Percentiles rank a stretch among this genome's conserved stretches.
phyloP scores from a whole-genome alignment of 1,140 invertebrate genomes.

The Bursaphelenchus mucronatus region DNA sequence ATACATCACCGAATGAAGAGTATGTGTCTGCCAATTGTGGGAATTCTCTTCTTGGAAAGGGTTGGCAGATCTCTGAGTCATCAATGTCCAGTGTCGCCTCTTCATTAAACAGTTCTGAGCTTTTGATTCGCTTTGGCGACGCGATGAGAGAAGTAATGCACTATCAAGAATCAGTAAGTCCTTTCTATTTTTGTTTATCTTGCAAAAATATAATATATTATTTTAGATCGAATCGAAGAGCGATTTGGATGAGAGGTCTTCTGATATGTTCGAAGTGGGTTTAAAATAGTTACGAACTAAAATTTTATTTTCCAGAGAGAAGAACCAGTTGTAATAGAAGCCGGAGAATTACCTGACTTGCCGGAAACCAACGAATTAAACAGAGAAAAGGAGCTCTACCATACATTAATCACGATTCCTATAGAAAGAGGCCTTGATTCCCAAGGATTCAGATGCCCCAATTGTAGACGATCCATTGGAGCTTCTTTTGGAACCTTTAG shows the following conservation, averaged over 20 bases:
- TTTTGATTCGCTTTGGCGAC: too few relatives aligned
- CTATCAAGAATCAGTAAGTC: too few relatives aligned
- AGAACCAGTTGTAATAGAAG: conserved; percentile 15
- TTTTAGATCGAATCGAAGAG: background rate
- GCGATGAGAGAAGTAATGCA: too few relatives aligned
- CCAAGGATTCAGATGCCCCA: conserved; percentile 52
- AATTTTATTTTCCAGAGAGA: background rate
- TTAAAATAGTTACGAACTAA: background rate
- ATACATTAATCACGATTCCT: conserved; percentile 43
- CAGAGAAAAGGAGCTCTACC: conserved; percentile 21
- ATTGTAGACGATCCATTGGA: conserved; percentile 49
- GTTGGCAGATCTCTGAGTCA: too few relatives aligned
- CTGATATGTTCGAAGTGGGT: conserved; percentile 4
- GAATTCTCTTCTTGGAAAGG: too few relatives aligned
- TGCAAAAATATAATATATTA: too few relatives aligned
- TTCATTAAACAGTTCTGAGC: too few relatives aligned
- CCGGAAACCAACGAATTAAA: conserved; percentile 34
- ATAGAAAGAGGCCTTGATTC: conserved; percentile 42
- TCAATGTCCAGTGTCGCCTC: too few relatives aligned
- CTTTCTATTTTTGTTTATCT: too few relatives aligned
- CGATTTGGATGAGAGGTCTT: background rate
- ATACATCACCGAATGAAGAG: too few relatives aligned
- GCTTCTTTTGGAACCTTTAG: conserved; percentile 37
- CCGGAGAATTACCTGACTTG: background rate
- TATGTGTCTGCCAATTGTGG: too few relatives aligned